Percentiles rank a stretch among this genome's conserved stretches.
Evolutionary conservation across 2,113 vertebrate species (phyloP).

Genomic region (Cettia cetti): DNA sequence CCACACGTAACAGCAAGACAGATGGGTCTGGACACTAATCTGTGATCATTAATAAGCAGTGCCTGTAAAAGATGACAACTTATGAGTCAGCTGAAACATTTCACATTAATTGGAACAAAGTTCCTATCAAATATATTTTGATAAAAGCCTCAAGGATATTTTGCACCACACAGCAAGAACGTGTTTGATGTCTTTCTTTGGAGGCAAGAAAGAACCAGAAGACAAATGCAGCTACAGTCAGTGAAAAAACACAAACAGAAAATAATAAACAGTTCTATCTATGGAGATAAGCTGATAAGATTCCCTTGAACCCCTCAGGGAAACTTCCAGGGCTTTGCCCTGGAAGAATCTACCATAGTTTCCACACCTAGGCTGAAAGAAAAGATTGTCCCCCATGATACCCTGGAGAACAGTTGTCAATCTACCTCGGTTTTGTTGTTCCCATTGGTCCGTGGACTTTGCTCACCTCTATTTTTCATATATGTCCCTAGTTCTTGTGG

Average conservation of each 20-base stretch:
- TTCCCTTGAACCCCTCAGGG: neutral
- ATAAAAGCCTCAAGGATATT: neutral
- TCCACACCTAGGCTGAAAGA: neutral
- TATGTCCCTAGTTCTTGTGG: neutral
- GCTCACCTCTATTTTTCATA: neutral
- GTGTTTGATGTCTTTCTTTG: neutral
- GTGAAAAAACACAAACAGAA: neutral
- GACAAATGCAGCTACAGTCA: neutral
- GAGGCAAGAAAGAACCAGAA: neutral
- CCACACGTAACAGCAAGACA: neutral
- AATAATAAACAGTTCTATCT: neutral
- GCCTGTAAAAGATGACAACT: neutral
- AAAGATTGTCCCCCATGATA: neutral
- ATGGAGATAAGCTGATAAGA: neutral
- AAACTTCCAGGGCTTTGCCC: neutral
- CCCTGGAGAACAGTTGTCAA: neutral
- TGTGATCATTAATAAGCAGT: slow-evolving; percentile 25
- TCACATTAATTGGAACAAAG: neutral
- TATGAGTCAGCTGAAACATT: neutral
- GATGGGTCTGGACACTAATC: neutral
- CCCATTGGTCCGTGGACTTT: neutral
- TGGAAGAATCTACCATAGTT: neutral
- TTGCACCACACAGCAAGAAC: neutral
- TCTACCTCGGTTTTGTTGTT: neutral
- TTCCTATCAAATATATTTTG: slow-evolving; percentile 9